Evolutionary conservation across 2,797 vertebrate genomes (phyloP).

Genomic region (Podarcis lilfordi): DNA sequence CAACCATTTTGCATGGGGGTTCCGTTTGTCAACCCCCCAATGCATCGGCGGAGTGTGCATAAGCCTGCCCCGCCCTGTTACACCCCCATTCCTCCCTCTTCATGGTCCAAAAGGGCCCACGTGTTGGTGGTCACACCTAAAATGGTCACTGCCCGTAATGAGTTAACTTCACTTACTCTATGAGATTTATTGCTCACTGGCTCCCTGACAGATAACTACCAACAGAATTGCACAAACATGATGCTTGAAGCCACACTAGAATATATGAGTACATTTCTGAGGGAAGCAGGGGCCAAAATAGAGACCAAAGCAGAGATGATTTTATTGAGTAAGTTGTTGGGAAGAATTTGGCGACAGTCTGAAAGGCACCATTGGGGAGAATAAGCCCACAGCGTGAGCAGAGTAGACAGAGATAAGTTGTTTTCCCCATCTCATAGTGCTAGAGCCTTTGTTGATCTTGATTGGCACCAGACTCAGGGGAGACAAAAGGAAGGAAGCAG

Average conservation of each 20-base stretch:
- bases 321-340: neutral
- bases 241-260: neutral
- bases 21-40: too few relatives aligned
- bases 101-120: too few relatives aligned
- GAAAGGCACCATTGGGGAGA: neutral
- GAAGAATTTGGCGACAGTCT: neutral
- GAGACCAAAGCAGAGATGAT: neutral
- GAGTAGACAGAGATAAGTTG: neutral
- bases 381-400: neutral
- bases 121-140: too few relatives aligned
- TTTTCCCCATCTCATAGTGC: neutral
- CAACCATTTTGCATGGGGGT: too few relatives aligned
- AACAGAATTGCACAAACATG: neutral
- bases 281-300: neutral
- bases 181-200: too few relatives aligned
- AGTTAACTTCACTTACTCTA: too few relatives aligned
- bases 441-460: neutral
- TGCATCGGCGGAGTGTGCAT: too few relatives aligned
- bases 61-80: too few relatives aligned
- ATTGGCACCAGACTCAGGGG: neutral
- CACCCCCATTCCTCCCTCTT: too few relatives aligned
- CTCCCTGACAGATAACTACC: neutral
- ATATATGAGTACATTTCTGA: too few relatives aligned
- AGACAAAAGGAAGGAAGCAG: neutral
- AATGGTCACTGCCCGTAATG: too few relatives aligned